Base-by-base conservation (phyloP, 2,113 vertebrate species). In the Sylvilagus bachmani region DNA sequence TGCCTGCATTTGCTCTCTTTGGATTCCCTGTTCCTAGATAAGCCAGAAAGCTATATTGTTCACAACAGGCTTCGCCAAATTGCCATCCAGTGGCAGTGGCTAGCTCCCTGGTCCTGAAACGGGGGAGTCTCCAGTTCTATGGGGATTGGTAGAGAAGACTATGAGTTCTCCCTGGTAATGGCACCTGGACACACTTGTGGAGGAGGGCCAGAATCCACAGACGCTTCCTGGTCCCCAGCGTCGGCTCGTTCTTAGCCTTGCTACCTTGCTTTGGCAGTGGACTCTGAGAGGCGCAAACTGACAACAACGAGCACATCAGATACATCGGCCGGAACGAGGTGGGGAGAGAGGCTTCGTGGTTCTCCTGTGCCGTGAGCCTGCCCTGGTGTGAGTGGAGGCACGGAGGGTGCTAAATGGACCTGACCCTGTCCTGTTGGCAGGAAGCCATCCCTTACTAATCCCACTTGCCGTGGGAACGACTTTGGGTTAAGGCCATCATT, bases 401-500 rank as follows among this genome's bases (percentile, higher is more conserved):
- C 4, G 27, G 36, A 61, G 44, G n/a, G 31, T 36, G 6, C 21
- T n/a, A 4, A 6, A n/a, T 0, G 12, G n/a, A 66, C 17, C 0
- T 6, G 33, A 8, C 29, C 58, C 58, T 2, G 31, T 21, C 73
- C 22, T 74, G 21, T 6, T 16, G 22, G 55, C 17, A 5, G 51
- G 90, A 89, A 62, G 5, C 19, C 33, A 21, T 9, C 71, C 29
- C 1, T 0, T n/a, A 10, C 38, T 51, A 36, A 67, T 51, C 51
- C 70, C 55, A 0, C 90, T 49, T 89, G 38, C 58, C 21, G 1
- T 75, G 78, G 64, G 14, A 58, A 58, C 6, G 19, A 58, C 55
- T 58, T 2, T 58, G 44, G 44, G 55, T 58, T 58, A 58, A 58
- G 55, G 55, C 19, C 14, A 58, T 5, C 14, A 58, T 36, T 75